Conservation (phyloP, 2,113 vertebrate species). For the Sardina pilchardus region DNA sequence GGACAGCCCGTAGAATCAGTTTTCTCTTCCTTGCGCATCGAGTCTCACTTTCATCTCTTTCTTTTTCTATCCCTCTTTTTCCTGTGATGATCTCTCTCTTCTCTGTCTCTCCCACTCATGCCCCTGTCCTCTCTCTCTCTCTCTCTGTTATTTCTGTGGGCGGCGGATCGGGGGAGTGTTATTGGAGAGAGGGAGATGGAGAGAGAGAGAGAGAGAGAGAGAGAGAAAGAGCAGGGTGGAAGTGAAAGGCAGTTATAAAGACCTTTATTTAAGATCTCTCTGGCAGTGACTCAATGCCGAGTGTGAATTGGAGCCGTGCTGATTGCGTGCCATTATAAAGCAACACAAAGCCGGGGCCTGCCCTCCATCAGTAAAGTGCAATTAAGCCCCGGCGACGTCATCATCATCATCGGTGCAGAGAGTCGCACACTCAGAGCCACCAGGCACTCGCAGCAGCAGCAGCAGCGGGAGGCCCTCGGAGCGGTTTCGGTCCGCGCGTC, state of each 20-base stretch:
- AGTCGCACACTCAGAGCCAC: background rate
- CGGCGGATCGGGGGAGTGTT: slow-evolving; percentile 71
- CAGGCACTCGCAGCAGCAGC: background rate
- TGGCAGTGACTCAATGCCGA: slow-evolving; percentile 49
- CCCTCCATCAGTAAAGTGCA: slow-evolving; percentile 1
- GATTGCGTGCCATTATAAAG: slow-evolving; percentile 54
- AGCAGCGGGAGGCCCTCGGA: background rate
- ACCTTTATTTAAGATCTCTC: slow-evolving; percentile 65
- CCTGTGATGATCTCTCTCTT: slow-evolving; percentile 25
- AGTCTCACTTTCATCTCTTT: slow-evolving; percentile 38
- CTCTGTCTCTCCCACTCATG: slow-evolving; percentile 42
- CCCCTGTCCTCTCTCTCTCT: slow-evolving; percentile 33
- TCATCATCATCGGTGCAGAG: background rate
- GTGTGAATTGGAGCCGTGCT: slow-evolving; percentile 43
- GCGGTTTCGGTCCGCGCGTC: background rate
- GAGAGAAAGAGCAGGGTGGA: slow-evolving; percentile 63
- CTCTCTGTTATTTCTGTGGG: slow-evolving; percentile 68
- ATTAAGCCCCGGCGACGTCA: slow-evolving; percentile 7
- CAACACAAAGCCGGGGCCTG: slow-evolving; percentile 30
- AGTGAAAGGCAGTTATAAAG: slow-evolving; percentile 69
- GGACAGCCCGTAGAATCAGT: background rate
- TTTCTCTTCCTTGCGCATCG: slow-evolving; percentile 28
- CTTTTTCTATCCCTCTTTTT: slow-evolving; percentile 41
- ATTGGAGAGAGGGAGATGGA: slow-evolving; percentile 54
- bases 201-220: slow-evolving; percentile 60